phyloP scores from a whole-genome alignment of 2,113 vertebrate species.

The Bubo scandiacus region DNA sequence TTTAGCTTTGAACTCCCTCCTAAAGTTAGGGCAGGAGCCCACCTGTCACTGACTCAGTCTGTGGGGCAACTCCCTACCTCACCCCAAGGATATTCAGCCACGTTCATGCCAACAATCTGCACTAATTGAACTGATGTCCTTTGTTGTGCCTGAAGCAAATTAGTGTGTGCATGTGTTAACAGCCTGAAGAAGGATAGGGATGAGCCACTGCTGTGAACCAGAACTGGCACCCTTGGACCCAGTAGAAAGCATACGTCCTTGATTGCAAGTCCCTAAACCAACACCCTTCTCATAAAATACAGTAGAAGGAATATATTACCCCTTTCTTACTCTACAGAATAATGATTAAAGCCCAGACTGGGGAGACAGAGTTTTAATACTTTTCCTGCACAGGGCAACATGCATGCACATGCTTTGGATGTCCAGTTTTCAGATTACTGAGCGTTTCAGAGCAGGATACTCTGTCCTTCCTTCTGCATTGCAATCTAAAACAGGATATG shows the following conservation, averaged over 20 bases:
- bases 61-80: background rate
- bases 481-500: background rate
- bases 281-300: background rate
- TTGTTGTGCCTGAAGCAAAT: background rate
- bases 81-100: background rate
- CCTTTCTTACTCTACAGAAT: background rate
- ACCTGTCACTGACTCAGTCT: background rate
- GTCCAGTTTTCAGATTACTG: background rate
- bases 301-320: background rate
- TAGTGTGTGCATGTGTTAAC: background rate
- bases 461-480: background rate
- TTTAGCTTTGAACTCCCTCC: conserved; percentile 4
- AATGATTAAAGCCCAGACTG: background rate
- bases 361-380: background rate
- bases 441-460: background rate
- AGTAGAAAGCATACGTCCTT: background rate
- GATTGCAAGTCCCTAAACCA: background rate
- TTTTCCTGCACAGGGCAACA: background rate
- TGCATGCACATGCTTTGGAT: background rate
- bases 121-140: background rate
- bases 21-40: background rate
- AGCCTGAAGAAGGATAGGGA: background rate
- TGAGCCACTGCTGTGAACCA: background rate
- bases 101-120: background rate
- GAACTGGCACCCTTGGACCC: background rate